Conservation (phyloP, 2,113 vertebrate genomes). For the Macrotus californicus region DNA sequence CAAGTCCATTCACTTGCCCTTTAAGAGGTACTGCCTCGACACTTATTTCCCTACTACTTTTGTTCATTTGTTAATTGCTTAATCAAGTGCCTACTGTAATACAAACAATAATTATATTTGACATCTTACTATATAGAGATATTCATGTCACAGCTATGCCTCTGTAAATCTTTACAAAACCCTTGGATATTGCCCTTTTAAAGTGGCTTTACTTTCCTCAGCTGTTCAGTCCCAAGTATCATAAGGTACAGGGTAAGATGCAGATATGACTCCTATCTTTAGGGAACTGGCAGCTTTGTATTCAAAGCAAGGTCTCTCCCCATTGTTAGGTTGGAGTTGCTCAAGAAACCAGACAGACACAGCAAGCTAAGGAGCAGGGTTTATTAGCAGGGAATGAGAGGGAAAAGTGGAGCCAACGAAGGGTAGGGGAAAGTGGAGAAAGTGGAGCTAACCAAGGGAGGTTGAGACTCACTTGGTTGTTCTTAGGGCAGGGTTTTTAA, state of each 20-base stretch:
- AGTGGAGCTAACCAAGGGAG: too few species aligned
- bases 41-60: neutral
- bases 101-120: neutral
- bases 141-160: neutral
- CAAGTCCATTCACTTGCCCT: too few species aligned
- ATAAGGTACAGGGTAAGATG: neutral
- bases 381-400: too few species aligned
- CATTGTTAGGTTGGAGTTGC: too few species aligned
- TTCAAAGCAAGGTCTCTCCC: neutral
- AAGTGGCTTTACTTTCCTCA: neutral
- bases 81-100: neutral
- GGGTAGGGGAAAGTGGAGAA: too few species aligned
- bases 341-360: too few species aligned
- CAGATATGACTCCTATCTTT: neutral
- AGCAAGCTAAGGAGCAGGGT: too few species aligned
- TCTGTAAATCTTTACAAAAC: neutral
- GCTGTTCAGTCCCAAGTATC: neutral
- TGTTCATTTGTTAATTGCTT: slow-evolving; percentile 1
- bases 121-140: neutral
- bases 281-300: neutral
- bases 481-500: too few species aligned
- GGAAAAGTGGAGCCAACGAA: too few species aligned
- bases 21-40: neutral
- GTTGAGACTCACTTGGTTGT: too few species aligned
- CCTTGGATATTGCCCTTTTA: neutral